Conservation (phyloP, 2,797 vertebrate genomes). For the Ceryle rudis region DNA sequence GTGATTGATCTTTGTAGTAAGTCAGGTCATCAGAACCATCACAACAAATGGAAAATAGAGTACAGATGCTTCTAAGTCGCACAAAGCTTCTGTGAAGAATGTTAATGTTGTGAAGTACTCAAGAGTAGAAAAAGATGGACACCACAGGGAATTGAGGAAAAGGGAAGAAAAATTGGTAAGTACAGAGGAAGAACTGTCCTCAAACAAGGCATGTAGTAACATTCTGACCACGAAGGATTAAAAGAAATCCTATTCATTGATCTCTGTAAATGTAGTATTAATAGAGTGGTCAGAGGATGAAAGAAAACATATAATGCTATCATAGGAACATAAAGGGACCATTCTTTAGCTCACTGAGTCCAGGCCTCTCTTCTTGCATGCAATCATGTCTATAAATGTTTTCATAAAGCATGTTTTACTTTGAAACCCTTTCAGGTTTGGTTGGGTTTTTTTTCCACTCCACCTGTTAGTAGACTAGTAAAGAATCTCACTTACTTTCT, state of each 20-base stretch:
- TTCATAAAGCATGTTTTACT: not conserved
- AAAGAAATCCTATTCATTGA: slow-evolving; percentile 4
- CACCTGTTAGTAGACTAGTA: not conserved
- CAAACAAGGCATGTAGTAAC: not conserved
- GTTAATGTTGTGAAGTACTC: not conserved
- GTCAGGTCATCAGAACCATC: not conserved
- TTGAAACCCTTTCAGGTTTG: not conserved
- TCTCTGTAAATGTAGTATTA: not conserved
- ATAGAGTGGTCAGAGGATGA: not conserved
- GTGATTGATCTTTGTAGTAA: not conserved
- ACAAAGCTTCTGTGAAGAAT: not conserved
- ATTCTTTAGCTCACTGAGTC: not conserved
- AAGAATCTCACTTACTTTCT: not conserved
- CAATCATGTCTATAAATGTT: not conserved
- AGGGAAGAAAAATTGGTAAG: not conserved
- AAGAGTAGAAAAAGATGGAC: not conserved
- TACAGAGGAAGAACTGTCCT: not conserved
- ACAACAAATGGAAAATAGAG: not conserved
- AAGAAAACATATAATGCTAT: not conserved
- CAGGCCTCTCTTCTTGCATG: not conserved
- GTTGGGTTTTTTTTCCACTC: not conserved
- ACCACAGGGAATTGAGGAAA: not conserved
- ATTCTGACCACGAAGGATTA: not conserved
- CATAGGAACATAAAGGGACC: not conserved
- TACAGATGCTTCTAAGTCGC: not conserved